Base-by-base conservation (phyloP, 2,797 vertebrate species). In the Bradypodion ventrale region DNA sequence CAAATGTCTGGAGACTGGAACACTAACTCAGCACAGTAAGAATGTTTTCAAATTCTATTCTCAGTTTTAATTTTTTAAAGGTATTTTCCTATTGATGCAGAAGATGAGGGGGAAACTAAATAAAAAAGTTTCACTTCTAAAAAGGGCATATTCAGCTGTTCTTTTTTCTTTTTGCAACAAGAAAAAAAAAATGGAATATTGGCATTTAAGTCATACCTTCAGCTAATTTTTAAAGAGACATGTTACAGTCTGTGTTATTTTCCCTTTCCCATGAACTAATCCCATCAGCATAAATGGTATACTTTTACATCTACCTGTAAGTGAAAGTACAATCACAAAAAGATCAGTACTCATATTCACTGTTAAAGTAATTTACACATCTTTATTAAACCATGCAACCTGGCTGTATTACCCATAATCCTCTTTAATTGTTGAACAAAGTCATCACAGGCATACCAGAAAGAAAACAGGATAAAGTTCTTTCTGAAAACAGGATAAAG, bases 401-500 rank as follows among this genome's bases (percentile, higher is more conserved):
- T 42, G 92, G 88, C 89, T 91, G 89, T 82, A 92, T 88, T 90
- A 94, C 93, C 94, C 94, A 94, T 91, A 93, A 94, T 94, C 92
- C 94, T 90, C 88, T 92, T 92, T 95, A 93, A 93, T 93, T 90
- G 92, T 74, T 88, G 94, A 95, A 95, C 96, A 96, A 97, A 97
- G 88, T 96, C 94, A 95, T 92, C 95, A 96, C 94, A 96, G 96
- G 96, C 95, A 95, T 96, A 96, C 95, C 94, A 96, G 96, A 96
- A 96, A 96, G 94, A 96, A 94, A 96, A 94, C 93, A 89, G 93
- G 96, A 97, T 97, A 96, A 97, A 96, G 96, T 96, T 95, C 96
- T 97, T 96, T 94, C 92, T 94, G 94, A 96, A 94, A 96, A 94
- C 93, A 89, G 93, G 96, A 97, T 97, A 96, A 97, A 96, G 96